Evolutionary conservation across 1,140 invertebrate species (phyloP).

Genomic region (Pogonus chalceus): DNA sequence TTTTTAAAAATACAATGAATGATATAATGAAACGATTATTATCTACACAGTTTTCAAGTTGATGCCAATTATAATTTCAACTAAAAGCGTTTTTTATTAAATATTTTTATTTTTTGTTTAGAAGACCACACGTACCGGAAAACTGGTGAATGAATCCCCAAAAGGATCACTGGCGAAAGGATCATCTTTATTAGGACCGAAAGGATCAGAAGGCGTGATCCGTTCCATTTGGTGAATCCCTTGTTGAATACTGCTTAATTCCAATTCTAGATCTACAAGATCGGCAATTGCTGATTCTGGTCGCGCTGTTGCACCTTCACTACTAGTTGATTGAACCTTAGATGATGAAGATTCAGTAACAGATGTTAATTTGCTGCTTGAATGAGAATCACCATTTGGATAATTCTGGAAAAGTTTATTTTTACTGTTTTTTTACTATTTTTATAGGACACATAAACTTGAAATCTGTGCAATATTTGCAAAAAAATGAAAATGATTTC

Average conservation of each 20-base stretch:
- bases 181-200: conserved; percentile 44
- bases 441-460: no score
- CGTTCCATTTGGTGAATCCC: conserved; percentile 80
- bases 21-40: neutral
- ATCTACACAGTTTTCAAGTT: neutral
- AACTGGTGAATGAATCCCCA: conserved; percentile 68
- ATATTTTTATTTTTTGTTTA: neutral
- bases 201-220: conserved; percentile 63
- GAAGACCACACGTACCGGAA: conserved; percentile 48
- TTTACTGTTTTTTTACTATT: no score
- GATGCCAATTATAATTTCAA: neutral
- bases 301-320: neutral
- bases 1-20: neutral
- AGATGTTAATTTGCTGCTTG: neutral
- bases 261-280: conserved; percentile 86
- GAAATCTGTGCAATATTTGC: conserved; percentile 5
- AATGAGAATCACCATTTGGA: conserved; percentile 3
- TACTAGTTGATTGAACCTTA: neutral
- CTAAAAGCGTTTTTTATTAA: neutral
- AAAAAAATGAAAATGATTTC: no score
- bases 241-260: conserved; percentile 79
- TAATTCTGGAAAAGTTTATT: neutral
- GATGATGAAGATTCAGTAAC: neutral
- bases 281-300: conserved; percentile 53
- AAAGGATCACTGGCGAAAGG: conserved; percentile 55